Percentiles rank a stretch among this genome's conserved stretches.
Evolutionary conservation across 2,113 vertebrate species (phyloP).

Genomic region (Oreochromis tanganicae): DNA sequence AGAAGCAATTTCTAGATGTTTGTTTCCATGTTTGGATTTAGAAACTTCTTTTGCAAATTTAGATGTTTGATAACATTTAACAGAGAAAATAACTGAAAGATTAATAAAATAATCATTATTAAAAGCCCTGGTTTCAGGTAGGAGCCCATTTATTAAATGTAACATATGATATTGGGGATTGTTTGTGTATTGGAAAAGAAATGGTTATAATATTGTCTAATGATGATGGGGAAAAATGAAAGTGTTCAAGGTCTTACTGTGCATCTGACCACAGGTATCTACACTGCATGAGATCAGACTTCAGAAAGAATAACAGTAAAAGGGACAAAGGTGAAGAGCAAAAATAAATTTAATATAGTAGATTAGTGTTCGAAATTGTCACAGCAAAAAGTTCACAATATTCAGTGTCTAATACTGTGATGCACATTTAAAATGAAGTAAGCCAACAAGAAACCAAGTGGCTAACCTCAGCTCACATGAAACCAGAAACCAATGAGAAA

Average conservation of each 20-base stretch:
- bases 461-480: background rate
- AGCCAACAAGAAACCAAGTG: background rate
- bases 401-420: background rate
- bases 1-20: background rate
- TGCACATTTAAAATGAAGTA: background rate
- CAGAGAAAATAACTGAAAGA: background rate
- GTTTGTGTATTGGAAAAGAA: background rate
- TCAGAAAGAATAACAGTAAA: background rate
- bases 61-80: background rate
- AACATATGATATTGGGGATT: background rate
- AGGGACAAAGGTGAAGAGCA: background rate
- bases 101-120: background rate
- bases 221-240: rapidly evolving
- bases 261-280: background rate
- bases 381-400: background rate
- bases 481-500: background rate
- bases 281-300: background rate
- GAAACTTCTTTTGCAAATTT: background rate
- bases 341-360: background rate
- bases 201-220: background rate
- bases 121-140: background rate
- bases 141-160: background rate
- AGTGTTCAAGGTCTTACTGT: background rate
- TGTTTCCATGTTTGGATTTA: background rate
- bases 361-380: background rate